A percentile compares a stretch with the other conserved stretches of the same genome.
phyloP scores from a whole-genome alignment of 2,888 invertebrate genomes.

The Geotrupes spiniger region DNA sequence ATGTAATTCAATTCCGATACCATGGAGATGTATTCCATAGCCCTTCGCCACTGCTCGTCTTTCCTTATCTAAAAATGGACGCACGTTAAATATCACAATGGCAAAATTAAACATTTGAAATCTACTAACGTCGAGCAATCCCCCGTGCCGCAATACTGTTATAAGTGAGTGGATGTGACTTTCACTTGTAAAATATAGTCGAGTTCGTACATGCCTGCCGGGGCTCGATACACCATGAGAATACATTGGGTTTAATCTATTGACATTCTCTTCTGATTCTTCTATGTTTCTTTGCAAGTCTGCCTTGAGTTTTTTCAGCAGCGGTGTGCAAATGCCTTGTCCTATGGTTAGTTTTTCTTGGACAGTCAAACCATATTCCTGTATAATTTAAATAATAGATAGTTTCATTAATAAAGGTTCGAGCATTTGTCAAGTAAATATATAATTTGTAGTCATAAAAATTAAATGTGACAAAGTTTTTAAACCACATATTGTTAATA shows the following conservation, averaged over 20 bases:
- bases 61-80: constrained; percentile 58
- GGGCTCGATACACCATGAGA: constrained; percentile 98
- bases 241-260: constrained; percentile 94
- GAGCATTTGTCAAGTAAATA: too few species aligned
- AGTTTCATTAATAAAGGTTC: too few species aligned
- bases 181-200: constrained; percentile 99
- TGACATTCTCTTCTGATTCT: constrained; percentile 90
- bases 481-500: neutral
- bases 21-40: constrained; percentile 97
- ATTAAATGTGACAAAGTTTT: too few species aligned
- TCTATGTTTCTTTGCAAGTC: constrained; percentile 93
- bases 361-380: constrained; percentile 95
- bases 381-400: constrained; percentile 28
- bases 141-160: constrained; percentile 91
- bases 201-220: constrained; percentile 93
- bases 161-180: constrained; percentile 98
- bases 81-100: neutral
- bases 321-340: constrained; percentile 95
- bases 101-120: neutral
- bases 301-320: constrained; percentile 91
- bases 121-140: constrained; percentile 73
- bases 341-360: constrained; percentile 96
- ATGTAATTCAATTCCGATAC: constrained; percentile 98
- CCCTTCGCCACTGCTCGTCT: constrained; percentile 97
- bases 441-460: too few species aligned